phyloP scores from a whole-genome alignment of 2,888 invertebrate genomes.

The Candidula unifasciata region DNA sequence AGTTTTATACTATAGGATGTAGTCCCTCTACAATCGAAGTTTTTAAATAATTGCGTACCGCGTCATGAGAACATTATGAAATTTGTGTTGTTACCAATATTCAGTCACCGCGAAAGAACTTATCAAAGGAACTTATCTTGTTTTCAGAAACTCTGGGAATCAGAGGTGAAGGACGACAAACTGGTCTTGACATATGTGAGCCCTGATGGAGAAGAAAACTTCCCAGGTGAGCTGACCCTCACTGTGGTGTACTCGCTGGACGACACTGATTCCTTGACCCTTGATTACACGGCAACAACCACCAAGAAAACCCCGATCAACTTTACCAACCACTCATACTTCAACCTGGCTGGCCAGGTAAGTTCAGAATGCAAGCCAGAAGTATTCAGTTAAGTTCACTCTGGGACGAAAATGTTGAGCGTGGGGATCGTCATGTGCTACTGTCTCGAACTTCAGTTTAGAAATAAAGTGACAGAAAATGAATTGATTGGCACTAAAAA shows the following conservation, averaged over 20 bases:
- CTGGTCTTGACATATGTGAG: constrained; percentile 88
- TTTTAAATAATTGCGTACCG: too few species aligned
- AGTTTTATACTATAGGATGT: too few species aligned
- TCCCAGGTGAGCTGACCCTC: constrained; percentile 88
- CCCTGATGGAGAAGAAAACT: constrained; percentile 88
- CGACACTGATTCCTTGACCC: constrained; percentile 84
- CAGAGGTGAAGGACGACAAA: constrained; percentile 81
- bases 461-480: too few species aligned
- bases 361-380: constrained; percentile 59
- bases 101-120: too few species aligned
- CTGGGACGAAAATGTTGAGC: too few species aligned
- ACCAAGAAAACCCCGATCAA: constrained; percentile 90
- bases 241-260: constrained; percentile 85
- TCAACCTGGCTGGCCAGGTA: constrained; percentile 93
- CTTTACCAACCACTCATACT: constrained; percentile 92
- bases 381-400: too few species aligned
- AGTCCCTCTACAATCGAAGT: too few species aligned
- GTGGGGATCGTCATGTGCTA: too few species aligned
- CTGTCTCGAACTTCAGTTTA: too few species aligned
- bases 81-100: too few species aligned
- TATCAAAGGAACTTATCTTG: not conserved
- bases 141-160: constrained; percentile 85
- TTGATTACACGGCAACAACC: constrained; percentile 87
- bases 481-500: too few species aligned
- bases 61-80: too few species aligned